A percentile compares a stretch with the other conserved stretches of the same genome.
Evolutionary conservation across 2,888 invertebrate species (phyloP).

Genomic region (Nomada lathburiana): DNA sequence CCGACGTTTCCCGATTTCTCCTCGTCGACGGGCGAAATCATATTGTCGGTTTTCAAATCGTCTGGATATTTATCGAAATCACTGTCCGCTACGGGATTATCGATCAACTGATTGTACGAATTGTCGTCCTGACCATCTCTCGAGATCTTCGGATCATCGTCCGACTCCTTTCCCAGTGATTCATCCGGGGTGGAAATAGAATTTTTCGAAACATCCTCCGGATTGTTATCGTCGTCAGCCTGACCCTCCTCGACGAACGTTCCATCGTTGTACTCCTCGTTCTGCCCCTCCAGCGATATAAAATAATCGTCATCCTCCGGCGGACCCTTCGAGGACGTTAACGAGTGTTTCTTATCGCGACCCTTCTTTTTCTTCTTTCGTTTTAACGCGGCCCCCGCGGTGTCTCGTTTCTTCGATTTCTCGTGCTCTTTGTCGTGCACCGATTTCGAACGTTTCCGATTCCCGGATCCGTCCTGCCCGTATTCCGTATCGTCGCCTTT

Average conservation of each 20-base stretch:
- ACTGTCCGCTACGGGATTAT: background rate
- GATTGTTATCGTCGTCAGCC: background rate
- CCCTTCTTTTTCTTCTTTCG: background rate
- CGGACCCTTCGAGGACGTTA: background rate
- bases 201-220: background rate
- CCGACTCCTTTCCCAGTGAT: background rate
- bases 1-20: background rate
- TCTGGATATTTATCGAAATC: conserved; percentile 12
- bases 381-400: background rate
- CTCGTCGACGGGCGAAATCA: background rate
- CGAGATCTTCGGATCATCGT: background rate
- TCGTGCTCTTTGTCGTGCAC: background rate
- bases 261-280: background rate
- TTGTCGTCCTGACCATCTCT: background rate
- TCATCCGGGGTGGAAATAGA: background rate
- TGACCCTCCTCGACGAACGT: background rate
- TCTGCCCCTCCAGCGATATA: conserved; percentile 9
- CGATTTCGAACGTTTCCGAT: conserved; percentile 9
- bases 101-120: conserved; percentile 7
- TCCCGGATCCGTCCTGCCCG: background rate
- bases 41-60: conserved; percentile 2
- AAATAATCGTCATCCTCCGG: conserved; percentile 24
- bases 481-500: background rate
- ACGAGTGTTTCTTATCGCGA: conserved; percentile 21
- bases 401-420: conserved; percentile 32